Evolutionary conservation across 1,140 invertebrate species (phyloP).

Genomic region (Drosophila bocki): DNA sequence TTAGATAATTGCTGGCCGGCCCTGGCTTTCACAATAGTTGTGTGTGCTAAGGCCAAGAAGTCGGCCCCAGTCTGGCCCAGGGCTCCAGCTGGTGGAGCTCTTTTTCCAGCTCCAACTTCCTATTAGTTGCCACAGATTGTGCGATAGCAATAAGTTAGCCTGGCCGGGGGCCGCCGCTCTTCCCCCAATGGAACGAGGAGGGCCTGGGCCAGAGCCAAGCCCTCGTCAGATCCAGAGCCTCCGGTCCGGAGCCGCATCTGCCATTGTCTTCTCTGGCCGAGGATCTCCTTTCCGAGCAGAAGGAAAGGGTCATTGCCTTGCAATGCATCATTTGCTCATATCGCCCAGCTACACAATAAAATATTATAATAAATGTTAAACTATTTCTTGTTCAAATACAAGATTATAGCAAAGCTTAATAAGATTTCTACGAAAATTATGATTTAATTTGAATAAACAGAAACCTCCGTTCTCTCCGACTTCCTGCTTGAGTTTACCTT

Average conservation of each 20-base stretch:
- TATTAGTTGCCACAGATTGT: conserved; percentile 81
- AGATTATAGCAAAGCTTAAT: neutral
- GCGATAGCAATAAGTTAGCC: conserved; percentile 82
- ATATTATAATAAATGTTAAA: conserved; percentile 62
- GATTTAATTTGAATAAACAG: conserved; percentile 8
- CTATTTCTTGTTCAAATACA: conserved; percentile 12
- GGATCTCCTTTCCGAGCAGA: conserved; percentile 19
- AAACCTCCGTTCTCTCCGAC: neutral
- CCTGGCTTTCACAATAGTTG: conserved; percentile 72
- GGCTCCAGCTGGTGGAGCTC: conserved; percentile 18
- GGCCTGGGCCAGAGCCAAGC: conserved; percentile 35
- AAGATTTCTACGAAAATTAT: neutral
- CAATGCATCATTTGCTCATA: conserved; percentile 70
- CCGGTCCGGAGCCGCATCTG: conserved; percentile 35
- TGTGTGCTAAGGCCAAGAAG: conserved; percentile 63
- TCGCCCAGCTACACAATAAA: conserved; percentile 45
- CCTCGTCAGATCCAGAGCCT: conserved; percentile 34
- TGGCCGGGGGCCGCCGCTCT: conserved; percentile 23
- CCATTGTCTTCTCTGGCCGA: conserved; percentile 47
- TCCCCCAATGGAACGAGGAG: conserved; percentile 13
- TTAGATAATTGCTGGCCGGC: conserved; percentile 78
- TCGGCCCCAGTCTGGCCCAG: conserved; percentile 29
- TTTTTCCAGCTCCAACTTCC: conserved; percentile 65
- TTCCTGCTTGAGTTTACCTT: conserved; percentile 15
- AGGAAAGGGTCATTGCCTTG: conserved; percentile 50